Evolutionary conservation across 2,888 invertebrate genomes (phyloP).

Genomic region (Tineola bisselliella): DNA sequence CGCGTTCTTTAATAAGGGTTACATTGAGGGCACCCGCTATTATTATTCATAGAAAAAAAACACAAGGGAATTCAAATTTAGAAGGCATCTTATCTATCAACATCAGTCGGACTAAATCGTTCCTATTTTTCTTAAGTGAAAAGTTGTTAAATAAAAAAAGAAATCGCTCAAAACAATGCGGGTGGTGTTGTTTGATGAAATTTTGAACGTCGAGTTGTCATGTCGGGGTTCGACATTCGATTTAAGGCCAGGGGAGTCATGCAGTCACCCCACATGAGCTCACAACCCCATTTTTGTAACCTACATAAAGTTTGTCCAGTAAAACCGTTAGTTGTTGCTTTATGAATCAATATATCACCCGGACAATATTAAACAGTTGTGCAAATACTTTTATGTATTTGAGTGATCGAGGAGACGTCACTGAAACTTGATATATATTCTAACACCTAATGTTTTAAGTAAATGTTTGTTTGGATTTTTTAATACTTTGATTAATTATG

Average conservation of each 20-base stretch:
- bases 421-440: background rate
- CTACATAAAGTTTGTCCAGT: conserved; percentile 54
- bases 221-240: conserved; percentile 33
- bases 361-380: conserved; percentile 64
- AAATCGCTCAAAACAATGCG: conserved; percentile 46
- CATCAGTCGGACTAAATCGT: conserved; percentile 27
- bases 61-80: conserved; percentile 31
- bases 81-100: conserved; percentile 49
- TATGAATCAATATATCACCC: conserved; percentile 40
- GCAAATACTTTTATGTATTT: conserved; percentile 35
- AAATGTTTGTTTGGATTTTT: background rate
- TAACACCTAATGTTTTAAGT: background rate
- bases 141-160: conserved; percentile 14
- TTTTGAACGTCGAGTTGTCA: conserved; percentile 1
- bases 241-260: conserved; percentile 55
- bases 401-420: background rate
- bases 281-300: conserved; percentile 57
- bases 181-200: conserved; percentile 29
- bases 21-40: conserved; percentile 49
- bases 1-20: conserved; percentile 60
- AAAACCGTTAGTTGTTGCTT: conserved; percentile 57
- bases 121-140: conserved; percentile 28
- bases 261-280: conserved; percentile 40
- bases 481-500: no score
- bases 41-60: conserved; percentile 51